phyloP scores from a whole-genome alignment of 2,888 invertebrate genomes.

The Eupelmus urozonus region DNA sequence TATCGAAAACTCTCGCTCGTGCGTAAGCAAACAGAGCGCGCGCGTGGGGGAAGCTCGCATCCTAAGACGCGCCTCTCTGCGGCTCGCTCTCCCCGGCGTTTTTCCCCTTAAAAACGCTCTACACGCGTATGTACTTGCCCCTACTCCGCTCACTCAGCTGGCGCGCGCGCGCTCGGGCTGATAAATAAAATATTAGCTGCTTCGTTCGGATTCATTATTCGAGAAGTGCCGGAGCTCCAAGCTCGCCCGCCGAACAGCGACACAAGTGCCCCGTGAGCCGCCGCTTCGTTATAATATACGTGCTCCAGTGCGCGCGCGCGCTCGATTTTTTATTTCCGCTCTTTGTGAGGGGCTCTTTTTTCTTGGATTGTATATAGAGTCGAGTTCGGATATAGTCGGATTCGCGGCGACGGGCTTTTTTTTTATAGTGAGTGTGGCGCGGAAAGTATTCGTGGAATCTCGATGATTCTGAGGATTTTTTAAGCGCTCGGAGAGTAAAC shows the following conservation, averaged over 20 bases:
- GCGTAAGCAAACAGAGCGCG: neutral
- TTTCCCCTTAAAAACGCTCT: no score
- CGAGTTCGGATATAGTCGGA: neutral
- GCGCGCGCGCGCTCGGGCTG: slow-evolving; percentile 44
- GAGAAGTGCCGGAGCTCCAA: slow-evolving; percentile 58
- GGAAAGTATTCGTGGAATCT: neutral
- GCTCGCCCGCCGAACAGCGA: slow-evolving; percentile 13
- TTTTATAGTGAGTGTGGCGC: slow-evolving; percentile 20
- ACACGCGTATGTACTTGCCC: neutral
- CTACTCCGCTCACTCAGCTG: neutral
- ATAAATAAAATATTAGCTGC: slow-evolving; percentile 74
- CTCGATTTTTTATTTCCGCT: no score
- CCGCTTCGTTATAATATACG: slow-evolving; percentile 1
- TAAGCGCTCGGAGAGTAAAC: no score
- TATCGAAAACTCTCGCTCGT: no score
- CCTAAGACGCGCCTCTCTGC: neutral
- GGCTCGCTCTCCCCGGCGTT: neutral
- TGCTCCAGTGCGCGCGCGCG: no score
- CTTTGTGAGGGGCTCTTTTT: no score
- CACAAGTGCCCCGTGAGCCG: slow-evolving; percentile 43
- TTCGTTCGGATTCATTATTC: slow-evolving; percentile 71
- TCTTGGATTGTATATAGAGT: neutral
- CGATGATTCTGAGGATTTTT: slow-evolving; percentile 45
- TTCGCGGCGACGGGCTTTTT: no score
- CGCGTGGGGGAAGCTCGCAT: neutral